Evolutionary conservation across 2,797 vertebrate species (phyloP).

Genomic region (Phaenicophaeus curvirostris): DNA sequence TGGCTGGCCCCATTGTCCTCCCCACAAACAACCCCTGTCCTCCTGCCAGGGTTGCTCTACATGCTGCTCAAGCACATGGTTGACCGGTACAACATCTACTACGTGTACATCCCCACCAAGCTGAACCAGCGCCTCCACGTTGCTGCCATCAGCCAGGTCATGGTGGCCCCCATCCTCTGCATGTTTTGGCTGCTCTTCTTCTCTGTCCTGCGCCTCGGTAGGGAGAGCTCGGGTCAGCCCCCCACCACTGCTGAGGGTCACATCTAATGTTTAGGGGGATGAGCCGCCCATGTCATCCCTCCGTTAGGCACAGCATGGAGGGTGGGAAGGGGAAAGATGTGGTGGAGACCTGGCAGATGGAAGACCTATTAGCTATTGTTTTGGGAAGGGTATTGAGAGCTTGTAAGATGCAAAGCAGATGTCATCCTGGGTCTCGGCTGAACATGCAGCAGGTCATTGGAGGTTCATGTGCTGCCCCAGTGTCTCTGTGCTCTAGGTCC

Average conservation of each 20-base stretch:
- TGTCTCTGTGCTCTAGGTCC: slow-evolving; percentile 80
- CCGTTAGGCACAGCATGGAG: not conserved
- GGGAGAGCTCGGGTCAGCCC: not conserved
- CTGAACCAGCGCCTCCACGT: slow-evolving; percentile 91
- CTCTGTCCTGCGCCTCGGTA: slow-evolving; percentile 91
- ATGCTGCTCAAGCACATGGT: slow-evolving; percentile 94
- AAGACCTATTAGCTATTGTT: not conserved
- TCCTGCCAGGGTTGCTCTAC: slow-evolving; percentile 87
- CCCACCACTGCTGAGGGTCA: not conserved
- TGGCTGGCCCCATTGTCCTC: not conserved
- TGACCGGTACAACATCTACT: slow-evolving; percentile 98
- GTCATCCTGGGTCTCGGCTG: not conserved
- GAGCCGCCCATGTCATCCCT: not conserved
- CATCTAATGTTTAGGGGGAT: not conserved
- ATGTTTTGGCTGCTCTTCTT: slow-evolving; percentile 99
- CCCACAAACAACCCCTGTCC: not conserved
- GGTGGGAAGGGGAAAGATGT: not conserved
- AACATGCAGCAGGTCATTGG: not conserved
- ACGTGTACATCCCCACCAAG: slow-evolving; percentile 93
- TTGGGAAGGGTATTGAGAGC: not conserved
- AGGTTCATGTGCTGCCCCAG: not conserved
- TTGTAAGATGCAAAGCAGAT: not conserved
- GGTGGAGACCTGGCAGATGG: not conserved
- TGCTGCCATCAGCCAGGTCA: slow-evolving; percentile 90
- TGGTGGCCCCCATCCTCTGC: slow-evolving; percentile 91